phyloP scores from a whole-genome alignment of 35 echinoderm and acorn worm genomes.

The Eucidaris tribuloides region DNA sequence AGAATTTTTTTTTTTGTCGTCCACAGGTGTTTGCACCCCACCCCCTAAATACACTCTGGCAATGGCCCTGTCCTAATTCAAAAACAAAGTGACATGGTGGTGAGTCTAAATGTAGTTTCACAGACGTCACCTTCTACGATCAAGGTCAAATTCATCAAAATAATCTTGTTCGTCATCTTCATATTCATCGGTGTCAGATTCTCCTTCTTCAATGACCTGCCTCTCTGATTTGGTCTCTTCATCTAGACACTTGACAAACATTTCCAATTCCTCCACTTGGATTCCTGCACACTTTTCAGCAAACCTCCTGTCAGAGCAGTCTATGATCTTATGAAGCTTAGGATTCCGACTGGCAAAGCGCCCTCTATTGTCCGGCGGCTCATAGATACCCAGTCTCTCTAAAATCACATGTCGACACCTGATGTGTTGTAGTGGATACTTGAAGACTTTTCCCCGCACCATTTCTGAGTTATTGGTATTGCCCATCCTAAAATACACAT shows the following conservation, averaged over 20 bases:
- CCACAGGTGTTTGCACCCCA: too few species aligned
- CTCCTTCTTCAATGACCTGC: slow-evolving; percentile 20
- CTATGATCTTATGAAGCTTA: slow-evolving; percentile 50
- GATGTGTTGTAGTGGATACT: slow-evolving; percentile 64
- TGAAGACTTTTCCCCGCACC: slow-evolving; percentile 74
- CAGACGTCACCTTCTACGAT: too few species aligned
- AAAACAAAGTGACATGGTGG: too few species aligned
- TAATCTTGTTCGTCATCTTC: background rate
- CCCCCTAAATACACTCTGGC: too few species aligned
- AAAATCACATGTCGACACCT: slow-evolving; percentile 56
- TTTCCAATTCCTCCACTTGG: slow-evolving; percentile 34
- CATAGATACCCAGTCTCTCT: slow-evolving; percentile 67
- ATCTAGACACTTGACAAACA: slow-evolving; percentile 36
- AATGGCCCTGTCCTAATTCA: too few species aligned
- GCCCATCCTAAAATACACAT: slow-evolving; percentile 69
- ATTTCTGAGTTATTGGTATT: slow-evolving; percentile 59
- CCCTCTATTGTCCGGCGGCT: slow-evolving; percentile 63
- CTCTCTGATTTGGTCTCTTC: slow-evolving; percentile 33
- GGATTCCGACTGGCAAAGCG: slow-evolving; percentile 48
- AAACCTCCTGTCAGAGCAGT: slow-evolving; percentile 66
- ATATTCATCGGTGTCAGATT: slow-evolving; percentile 2
- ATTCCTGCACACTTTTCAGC: slow-evolving; percentile 29
- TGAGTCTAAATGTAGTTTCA: too few species aligned
- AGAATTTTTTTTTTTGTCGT: too few species aligned
- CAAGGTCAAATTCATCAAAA: background rate